Base-by-base conservation (phyloP, 2,113 vertebrate species). In the Osmerus eperlanus region DNA sequence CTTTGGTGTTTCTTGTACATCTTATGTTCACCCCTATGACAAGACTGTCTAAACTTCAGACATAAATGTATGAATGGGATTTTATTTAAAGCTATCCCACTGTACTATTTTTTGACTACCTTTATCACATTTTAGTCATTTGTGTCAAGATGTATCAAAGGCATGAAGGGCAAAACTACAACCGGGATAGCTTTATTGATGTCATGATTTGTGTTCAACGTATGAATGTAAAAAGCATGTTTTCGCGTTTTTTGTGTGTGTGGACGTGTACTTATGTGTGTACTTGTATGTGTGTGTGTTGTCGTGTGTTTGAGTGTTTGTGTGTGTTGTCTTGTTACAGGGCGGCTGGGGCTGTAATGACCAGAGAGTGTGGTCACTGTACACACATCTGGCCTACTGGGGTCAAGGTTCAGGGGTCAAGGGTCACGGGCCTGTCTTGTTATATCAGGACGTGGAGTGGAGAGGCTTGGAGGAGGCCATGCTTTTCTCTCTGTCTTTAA, bases 401-500 rank as follows among this genome's bases (percentile, higher is more conserved):
- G 86, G 86, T 89, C 88, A 81, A 74, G 78, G 84, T 88, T 85
- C 88, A 83, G 76, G 5, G 7, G 16, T 65, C 80, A 56, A 73
- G 78, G 83, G 16, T 65, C 80, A 56, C 72, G 78, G 83, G 80
- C 73, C 82, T 86, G 85, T 86, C 88, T 85, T 76, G 80, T 89
- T 86, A 86, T 87, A 89, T 90, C 84, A 88, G 85, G 77, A 74
- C 80, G 76, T 80, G 68, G 82, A 77, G 85, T 80, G 80, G 84
- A 84, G 78, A 84, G 85, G 82, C 84, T 83, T 78, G 83, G 82
- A 73, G 78, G 67, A 82, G 81, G 86, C 84, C 83, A 23, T 41
- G 36, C 36, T 41, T 41, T 9, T 9, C 8, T 41, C 36, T 41
- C 36, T 41, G 36, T 41, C 36, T 41, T 6, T 41, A 8, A 7